Conservation (phyloP, 1,140 invertebrate genomes). For the Zeugodacus cucurbitae region DNA sequence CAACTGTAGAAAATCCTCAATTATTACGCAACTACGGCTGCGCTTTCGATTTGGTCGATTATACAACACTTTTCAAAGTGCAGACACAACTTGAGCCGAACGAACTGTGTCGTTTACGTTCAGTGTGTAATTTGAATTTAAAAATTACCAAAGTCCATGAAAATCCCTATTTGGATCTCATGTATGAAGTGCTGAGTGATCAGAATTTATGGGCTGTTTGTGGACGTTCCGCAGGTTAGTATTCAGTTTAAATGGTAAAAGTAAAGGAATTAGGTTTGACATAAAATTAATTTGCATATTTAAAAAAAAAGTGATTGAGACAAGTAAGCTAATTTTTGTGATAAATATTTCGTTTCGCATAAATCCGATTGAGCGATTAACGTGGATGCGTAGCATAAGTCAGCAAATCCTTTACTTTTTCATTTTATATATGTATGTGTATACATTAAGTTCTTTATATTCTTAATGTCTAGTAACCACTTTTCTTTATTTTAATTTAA, state of each 20-base stretch:
- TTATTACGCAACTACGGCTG: slow-evolving; percentile 68
- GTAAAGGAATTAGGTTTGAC: not conserved
- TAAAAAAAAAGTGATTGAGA: no score
- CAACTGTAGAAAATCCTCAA: slow-evolving; percentile 68
- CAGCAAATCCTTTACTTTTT: not conserved
- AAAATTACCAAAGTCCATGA: slow-evolving; percentile 72
- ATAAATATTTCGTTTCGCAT: no score
- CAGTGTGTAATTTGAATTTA: slow-evolving; percentile 86
- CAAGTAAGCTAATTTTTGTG: no score
- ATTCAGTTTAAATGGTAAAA: not conserved
- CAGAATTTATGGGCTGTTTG: slow-evolving; percentile 93
- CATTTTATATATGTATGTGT: not conserved
- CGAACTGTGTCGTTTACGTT: slow-evolving; percentile 89
- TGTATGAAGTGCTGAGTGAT: slow-evolving; percentile 93
- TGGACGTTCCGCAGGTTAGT: slow-evolving; percentile 80
- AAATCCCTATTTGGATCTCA: slow-evolving; percentile 73
- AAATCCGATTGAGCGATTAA: no score
- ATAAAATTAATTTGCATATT: not conserved
- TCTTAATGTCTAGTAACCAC: not conserved
- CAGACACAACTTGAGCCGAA: slow-evolving; percentile 84
- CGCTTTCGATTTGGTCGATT: slow-evolving; percentile 71
- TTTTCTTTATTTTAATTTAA: slow-evolving; percentile 19
- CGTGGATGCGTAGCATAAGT: not conserved
- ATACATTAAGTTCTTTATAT: not conserved
- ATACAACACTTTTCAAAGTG: slow-evolving; percentile 84